Conservation (phyloP, 92 coral and sea anemone genomes). For the Phenganax marumi region DNA sequence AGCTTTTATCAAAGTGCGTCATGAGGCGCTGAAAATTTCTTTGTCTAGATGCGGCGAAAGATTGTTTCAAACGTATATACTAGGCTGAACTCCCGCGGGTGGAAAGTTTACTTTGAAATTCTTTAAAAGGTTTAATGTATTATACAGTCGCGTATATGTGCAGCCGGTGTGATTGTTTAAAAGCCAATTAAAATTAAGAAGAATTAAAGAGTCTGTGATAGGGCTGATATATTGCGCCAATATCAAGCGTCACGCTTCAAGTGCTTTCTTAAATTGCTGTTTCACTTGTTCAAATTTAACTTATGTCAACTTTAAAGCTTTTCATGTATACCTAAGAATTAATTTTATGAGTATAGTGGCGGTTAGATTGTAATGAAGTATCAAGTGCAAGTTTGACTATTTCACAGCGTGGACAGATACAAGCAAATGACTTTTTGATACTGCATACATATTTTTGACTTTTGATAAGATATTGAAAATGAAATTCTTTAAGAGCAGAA, state of each 20-base stretch:
- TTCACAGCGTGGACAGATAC: too few relatives aligned
- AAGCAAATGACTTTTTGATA: too few relatives aligned
- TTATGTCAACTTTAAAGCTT: too few relatives aligned
- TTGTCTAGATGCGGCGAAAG: slow-evolving; percentile 11
- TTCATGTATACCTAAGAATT: too few relatives aligned
- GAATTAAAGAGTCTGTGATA: background rate
- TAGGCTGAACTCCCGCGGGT: background rate
- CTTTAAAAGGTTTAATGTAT: background rate
- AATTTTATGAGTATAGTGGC: too few relatives aligned
- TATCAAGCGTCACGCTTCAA: background rate
- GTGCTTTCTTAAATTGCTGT: background rate
- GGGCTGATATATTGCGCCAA: slow-evolving; percentile 22
- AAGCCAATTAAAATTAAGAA: slow-evolving; percentile 21
- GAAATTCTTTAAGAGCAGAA: too few relatives aligned
- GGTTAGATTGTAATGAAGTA: too few relatives aligned
- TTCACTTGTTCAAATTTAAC: too few relatives aligned
- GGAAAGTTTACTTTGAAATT: background rate
- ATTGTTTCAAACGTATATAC: background rate
- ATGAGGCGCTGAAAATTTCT: slow-evolving; percentile 18
- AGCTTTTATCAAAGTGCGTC: slow-evolving; percentile 9
- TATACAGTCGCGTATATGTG: slow-evolving; percentile 3
- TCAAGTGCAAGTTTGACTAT: too few relatives aligned
- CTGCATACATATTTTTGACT: too few relatives aligned
- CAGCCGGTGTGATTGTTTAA: slow-evolving; percentile 16
- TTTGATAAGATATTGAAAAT: too few relatives aligned